A percentile compares a stretch with the other conserved stretches of the same genome.
Conservation (phyloP, 2,888 invertebrate species). For the Andrena flavipes region DNA sequence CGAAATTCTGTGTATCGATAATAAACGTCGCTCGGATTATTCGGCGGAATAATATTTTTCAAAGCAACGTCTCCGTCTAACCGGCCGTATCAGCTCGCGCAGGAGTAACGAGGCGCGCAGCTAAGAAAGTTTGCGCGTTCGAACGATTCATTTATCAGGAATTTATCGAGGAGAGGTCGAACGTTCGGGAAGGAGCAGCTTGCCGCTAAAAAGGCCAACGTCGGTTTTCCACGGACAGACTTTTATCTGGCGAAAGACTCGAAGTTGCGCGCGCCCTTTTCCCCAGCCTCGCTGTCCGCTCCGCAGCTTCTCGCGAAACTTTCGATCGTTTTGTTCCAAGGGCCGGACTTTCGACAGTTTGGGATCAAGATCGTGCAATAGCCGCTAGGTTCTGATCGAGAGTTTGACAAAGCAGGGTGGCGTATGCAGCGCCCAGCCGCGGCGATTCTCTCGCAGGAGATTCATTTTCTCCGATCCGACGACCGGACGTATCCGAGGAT, state of each 20-base stretch:
- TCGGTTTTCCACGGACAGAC: not conserved
- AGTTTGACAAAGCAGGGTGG: not conserved
- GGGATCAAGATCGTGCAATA: constrained; percentile 1
- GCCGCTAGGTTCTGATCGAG: not conserved
- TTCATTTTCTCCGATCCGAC: not conserved
- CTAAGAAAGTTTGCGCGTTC: not conserved
- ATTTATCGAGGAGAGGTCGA: not conserved
- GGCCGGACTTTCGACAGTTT: not conserved
- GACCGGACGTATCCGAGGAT: constrained; percentile 1
- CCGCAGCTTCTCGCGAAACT: not conserved
- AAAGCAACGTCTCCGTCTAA: not conserved
- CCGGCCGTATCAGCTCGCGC: not conserved
- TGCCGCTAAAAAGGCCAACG: not conserved
- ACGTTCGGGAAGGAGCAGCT: not conserved
- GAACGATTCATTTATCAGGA: constrained; percentile 27
- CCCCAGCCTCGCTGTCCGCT: not conserved
- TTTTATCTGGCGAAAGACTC: not conserved
- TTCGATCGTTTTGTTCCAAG: not conserved
- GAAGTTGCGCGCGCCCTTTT: constrained; percentile 7
- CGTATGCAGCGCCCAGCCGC: not conserved
- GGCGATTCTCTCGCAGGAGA: not conserved
- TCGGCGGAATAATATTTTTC: constrained; percentile 17
- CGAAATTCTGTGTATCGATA: constrained; percentile 6
- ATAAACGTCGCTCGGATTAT: constrained; percentile 21
- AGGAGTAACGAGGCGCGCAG: not conserved